Evolutionary conservation across 2,888 invertebrate genomes (phyloP).

Genomic region (Drosophila setosimentum): DNA sequence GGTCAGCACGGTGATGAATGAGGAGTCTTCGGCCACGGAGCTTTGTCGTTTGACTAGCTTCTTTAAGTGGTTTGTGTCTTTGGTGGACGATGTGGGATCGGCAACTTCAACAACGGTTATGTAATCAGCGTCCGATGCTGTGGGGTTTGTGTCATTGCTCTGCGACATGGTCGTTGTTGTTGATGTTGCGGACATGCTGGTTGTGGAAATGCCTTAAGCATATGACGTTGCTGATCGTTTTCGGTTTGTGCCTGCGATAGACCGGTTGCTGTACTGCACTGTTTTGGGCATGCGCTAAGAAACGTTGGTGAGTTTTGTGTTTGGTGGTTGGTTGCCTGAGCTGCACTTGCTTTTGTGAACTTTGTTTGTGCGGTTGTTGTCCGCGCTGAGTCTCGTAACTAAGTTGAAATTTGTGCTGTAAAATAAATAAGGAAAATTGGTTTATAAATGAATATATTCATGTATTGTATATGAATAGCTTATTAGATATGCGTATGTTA

Average conservation of each 20-base stretch:
- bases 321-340: conserved; percentile 27
- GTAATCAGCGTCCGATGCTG: conserved; percentile 84
- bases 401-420: conserved; percentile 30
- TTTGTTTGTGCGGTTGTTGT: conserved; percentile 40
- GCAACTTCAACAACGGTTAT: conserved; percentile 89
- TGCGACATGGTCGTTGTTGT: conserved; percentile 31
- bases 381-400: conserved; percentile 28
- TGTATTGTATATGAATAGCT: not conserved
- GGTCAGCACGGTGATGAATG: conserved; percentile 88
- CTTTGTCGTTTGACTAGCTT: conserved; percentile 80
- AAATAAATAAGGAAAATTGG: not conserved
- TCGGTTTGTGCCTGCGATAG: conserved; percentile 30
- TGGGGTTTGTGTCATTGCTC: conserved; percentile 32
- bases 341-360: conserved; percentile 35
- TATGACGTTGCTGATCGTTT: conserved; percentile 37
- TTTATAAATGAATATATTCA: not conserved
- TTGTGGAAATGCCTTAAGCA: conserved; percentile 29
- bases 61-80: conserved; percentile 79
- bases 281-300: conserved; percentile 17
- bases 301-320: conserved; percentile 25
- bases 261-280: not conserved
- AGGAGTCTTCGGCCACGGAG: conserved; percentile 82
- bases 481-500: not conserved
- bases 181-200: conserved; percentile 53
- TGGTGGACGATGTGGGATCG: conserved; percentile 81